phyloP scores from a whole-genome alignment of 1,140 invertebrate genomes.

The Meloidogyne hapla region DNA sequence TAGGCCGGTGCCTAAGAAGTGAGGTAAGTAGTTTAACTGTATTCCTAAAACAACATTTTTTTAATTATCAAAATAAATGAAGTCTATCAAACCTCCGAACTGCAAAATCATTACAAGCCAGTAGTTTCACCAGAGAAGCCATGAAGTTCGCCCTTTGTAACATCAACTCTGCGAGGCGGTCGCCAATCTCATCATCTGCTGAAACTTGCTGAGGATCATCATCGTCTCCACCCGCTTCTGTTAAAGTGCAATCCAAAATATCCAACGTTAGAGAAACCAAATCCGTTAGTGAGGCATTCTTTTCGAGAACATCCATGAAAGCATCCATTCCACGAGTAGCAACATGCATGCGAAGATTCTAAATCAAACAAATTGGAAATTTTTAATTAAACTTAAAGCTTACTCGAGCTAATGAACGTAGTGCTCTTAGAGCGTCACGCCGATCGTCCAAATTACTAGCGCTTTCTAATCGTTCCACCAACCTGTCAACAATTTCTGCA shows the following conservation, averaged over 20 bases:
- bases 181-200: constrained; percentile 72
- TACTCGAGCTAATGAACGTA: constrained; percentile 82
- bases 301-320: constrained; percentile 72
- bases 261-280: constrained; percentile 87
- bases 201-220: constrained; percentile 53
- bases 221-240: constrained; percentile 4
- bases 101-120: constrained; percentile 72
- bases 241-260: constrained; percentile 74
- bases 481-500: constrained; percentile 73
- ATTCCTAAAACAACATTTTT: constrained; percentile 34
- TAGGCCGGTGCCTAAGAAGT: constrained; percentile 75
- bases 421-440: constrained; percentile 87
- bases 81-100: constrained; percentile 45
- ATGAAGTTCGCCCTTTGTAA: constrained; percentile 87
- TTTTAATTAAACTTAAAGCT: background rate
- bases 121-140: constrained; percentile 76
- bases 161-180: constrained; percentile 97
- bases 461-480: constrained; percentile 85
- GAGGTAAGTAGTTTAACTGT: constrained; percentile 81
- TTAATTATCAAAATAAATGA: no score
- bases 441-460: constrained; percentile 90
- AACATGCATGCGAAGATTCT: constrained; percentile 87
- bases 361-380: constrained; percentile 26
- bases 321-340: constrained; percentile 90
- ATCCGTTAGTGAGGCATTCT: constrained; percentile 82